A percentile compares a stretch with the other conserved stretches of the same genome.
These are phyloP conservation scores for Synodontis membranacea DNA, from an alignment of 2,113 vertebrate species.

Conservation along the genomic window DNA sequence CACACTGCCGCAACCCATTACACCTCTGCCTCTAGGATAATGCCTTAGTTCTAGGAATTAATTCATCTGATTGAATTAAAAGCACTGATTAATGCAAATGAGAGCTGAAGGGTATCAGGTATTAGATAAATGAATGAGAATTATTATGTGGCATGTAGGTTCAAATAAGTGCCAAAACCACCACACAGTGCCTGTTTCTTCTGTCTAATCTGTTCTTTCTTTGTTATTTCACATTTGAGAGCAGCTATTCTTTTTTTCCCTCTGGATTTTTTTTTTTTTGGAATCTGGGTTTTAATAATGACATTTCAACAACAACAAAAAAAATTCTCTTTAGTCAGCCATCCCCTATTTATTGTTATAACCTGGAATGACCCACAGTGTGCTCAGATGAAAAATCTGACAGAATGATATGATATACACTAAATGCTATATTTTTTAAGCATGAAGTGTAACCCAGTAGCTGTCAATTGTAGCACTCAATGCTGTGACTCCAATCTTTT, in stretches of 20 bases:
- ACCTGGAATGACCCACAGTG: neutral
- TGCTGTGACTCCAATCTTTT: neutral
- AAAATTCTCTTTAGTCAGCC: neutral
- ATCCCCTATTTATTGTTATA: neutral
- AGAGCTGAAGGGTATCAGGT: neutral
- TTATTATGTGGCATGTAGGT: neutral
- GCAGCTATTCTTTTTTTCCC: neutral
- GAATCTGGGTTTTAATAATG: too few species aligned
- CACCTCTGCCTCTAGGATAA: neutral
- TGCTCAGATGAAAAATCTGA: neutral
- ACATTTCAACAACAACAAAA: neutral
- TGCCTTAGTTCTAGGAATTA: neutral
- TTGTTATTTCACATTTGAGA: neutral
- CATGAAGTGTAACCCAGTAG: neutral
- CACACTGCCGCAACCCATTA: neutral
- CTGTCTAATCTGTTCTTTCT: neutral
- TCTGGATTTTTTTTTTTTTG: neutral
- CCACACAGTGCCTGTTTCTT: neutral
- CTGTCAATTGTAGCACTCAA: neutral
- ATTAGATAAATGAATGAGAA: constrained; percentile 1
- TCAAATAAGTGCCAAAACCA: neutral
- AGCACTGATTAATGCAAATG: neutral
- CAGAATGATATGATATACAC: neutral
- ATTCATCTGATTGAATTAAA: neutral
- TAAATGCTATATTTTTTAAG: neutral